These are phyloP conservation scores for Micromussa lordhowensis DNA, from an alignment of 92 coral and sea anemone genomes.

Conservation along the genomic window DNA sequence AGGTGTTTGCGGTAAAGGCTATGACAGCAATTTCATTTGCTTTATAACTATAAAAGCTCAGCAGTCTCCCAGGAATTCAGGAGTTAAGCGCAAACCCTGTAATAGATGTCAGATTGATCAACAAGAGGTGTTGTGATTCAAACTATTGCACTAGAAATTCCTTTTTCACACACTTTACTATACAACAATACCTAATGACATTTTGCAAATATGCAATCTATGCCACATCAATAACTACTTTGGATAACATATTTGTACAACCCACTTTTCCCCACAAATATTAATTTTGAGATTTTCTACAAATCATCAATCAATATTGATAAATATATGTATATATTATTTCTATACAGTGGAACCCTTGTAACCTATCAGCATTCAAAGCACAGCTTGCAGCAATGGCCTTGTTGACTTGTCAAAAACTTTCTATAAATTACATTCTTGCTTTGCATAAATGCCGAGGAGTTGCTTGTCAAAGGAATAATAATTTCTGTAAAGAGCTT, in stretches of 20 bases:
- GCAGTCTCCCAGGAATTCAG: background rate
- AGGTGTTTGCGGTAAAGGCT: no score
- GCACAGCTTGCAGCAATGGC: constrained; percentile 9
- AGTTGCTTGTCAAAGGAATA: background rate
- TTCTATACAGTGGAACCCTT: constrained; percentile 17
- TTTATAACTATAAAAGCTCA: background rate
- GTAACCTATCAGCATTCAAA: background rate
- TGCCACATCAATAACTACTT: background rate
- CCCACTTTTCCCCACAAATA: background rate
- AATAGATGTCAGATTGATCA: background rate
- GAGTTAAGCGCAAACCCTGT: no score
- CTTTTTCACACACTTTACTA: background rate
- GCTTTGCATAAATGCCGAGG: background rate
- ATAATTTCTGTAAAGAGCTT: background rate
- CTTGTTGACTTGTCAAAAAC: constrained; percentile 12
- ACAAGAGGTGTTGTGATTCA: background rate
- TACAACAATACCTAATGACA: background rate
- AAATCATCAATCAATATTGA: constrained; percentile 1
- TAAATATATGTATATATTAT: constrained; percentile 48
- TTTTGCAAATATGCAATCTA: background rate
- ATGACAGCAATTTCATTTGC: no score
- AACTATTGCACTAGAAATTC: background rate
- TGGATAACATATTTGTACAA: background rate
- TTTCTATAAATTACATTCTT: background rate
- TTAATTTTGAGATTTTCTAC: constrained; percentile 12